Percentiles rank a stretch among this genome's conserved stretches.
Conservation (phyloP, 2,113 vertebrate genomes). For the Microtus pennsylvanicus region DNA sequence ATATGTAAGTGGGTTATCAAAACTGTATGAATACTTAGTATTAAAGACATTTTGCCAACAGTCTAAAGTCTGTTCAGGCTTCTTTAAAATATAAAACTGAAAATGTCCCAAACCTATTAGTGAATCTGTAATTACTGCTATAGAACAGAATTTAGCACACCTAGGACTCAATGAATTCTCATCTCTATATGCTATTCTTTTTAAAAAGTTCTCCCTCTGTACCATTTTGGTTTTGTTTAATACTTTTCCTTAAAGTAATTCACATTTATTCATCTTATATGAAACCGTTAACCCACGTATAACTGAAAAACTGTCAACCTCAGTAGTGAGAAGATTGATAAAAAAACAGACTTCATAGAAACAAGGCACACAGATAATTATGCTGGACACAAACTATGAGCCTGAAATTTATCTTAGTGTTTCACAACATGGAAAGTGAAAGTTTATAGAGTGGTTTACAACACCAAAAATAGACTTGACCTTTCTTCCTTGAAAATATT, state of each 20-base stretch:
- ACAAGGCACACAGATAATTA: neutral
- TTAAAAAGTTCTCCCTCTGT: rapidly evolving
- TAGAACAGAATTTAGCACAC: neutral
- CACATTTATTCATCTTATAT: neutral
- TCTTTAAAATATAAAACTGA: neutral
- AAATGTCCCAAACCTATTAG: neutral
- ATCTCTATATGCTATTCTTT: neutral
- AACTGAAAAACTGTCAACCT: neutral
- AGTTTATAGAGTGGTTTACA: neutral
- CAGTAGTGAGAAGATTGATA: neutral
- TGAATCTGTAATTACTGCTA: neutral
- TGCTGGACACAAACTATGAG: neutral
- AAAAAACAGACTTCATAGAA: constrained; percentile 5
- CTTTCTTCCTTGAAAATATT: constrained; percentile 16
- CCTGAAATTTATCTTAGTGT: neutral
- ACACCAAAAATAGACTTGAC: neutral
- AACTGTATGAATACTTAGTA: neutral
- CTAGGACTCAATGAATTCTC: neutral
- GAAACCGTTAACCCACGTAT: neutral
- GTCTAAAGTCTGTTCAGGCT: neutral
- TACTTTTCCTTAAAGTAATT: constrained; percentile 5
- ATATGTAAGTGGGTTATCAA: neutral
- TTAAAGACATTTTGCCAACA: constrained; percentile 15
- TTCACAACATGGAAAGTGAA: neutral
- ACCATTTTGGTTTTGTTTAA: neutral